A percentile compares a stretch with the other conserved stretches of the same genome.
These are phyloP conservation scores for Melitaea cinxia DNA, from an alignment of 1,140 invertebrate genomes.

Conservation along the genomic window DNA sequence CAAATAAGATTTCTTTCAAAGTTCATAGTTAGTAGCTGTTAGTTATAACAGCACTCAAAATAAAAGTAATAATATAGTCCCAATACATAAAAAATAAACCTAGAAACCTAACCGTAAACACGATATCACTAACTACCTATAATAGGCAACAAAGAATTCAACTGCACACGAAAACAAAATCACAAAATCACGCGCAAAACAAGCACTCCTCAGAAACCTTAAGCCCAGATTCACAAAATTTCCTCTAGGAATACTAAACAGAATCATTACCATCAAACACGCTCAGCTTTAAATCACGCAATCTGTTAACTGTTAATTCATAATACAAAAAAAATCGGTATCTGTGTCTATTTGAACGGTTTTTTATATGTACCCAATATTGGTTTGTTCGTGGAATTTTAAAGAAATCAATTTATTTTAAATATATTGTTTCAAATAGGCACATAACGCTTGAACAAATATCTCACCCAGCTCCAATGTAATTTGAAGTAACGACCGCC, in stretches of 20 bases:
- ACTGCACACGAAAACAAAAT: slow-evolving; percentile 37
- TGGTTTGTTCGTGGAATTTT: neutral
- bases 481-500: slow-evolving; percentile 95
- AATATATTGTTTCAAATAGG: slow-evolving; percentile 39
- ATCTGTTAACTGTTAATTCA: slow-evolving; percentile 57
- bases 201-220: slow-evolving; percentile 25
- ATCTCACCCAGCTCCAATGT: slow-evolving; percentile 94
- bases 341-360: slow-evolving; percentile 46
- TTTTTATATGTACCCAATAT: neutral
- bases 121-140: slow-evolving; percentile 15
- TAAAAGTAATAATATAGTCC: slow-evolving; percentile 29
- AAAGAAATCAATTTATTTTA: neutral
- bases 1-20: slow-evolving; percentile 72
- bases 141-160: slow-evolving; percentile 21
- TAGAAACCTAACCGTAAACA: slow-evolving; percentile 11
- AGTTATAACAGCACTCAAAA: slow-evolving; percentile 78
- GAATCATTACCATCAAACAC: slow-evolving; percentile 18
- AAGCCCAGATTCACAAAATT: slow-evolving; percentile 9
- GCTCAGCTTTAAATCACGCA: slow-evolving; percentile 32
- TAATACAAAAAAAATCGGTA: slow-evolving; percentile 29
- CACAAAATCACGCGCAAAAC: slow-evolving; percentile 36
- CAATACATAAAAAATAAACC: slow-evolving; percentile 24
- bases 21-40: slow-evolving; percentile 79
- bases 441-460: slow-evolving; percentile 13
- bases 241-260: slow-evolving; percentile 14